phyloP scores from a whole-genome alignment of 1,140 invertebrate species.

The Bicyclus anynana region DNA sequence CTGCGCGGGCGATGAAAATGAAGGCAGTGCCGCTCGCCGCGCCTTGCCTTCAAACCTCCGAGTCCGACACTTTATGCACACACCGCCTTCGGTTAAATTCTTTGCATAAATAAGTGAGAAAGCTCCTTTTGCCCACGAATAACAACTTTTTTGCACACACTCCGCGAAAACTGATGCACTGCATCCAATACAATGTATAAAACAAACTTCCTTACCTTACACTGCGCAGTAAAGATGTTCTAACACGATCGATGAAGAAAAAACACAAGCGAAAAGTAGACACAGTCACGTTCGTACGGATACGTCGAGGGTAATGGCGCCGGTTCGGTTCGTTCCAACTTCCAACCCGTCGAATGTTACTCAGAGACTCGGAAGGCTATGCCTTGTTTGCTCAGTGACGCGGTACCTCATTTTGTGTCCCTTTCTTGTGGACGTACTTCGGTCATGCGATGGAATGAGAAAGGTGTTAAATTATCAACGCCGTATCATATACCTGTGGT shows the following conservation, averaged over 20 bases:
- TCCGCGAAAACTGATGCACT: constrained; percentile 48
- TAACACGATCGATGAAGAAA: constrained; percentile 63
- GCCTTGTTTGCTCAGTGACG: constrained; percentile 70
- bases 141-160: constrained; percentile 46
- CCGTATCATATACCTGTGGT: constrained; percentile 51
- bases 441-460: constrained; percentile 30
- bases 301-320: constrained; percentile 68
- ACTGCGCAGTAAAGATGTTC: constrained; percentile 71
- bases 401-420: constrained; percentile 39
- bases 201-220: constrained; percentile 67
- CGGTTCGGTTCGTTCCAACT: constrained; percentile 56
- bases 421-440: constrained; percentile 22
- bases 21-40: constrained; percentile 57
- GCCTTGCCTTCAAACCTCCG: constrained; percentile 58
- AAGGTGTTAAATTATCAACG: constrained; percentile 25
- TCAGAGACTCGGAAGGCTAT: constrained; percentile 63
- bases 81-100: constrained; percentile 70
- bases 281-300: constrained; percentile 69
- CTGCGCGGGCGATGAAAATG: constrained; percentile 66
- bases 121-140: constrained; percentile 51
- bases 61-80: constrained; percentile 62
- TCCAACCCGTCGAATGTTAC: constrained; percentile 58
- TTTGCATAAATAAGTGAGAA: constrained; percentile 74
- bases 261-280: constrained; percentile 65
- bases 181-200: constrained; percentile 59